Conservation (phyloP, 2,113 vertebrate genomes). For the Ia io region DNA sequence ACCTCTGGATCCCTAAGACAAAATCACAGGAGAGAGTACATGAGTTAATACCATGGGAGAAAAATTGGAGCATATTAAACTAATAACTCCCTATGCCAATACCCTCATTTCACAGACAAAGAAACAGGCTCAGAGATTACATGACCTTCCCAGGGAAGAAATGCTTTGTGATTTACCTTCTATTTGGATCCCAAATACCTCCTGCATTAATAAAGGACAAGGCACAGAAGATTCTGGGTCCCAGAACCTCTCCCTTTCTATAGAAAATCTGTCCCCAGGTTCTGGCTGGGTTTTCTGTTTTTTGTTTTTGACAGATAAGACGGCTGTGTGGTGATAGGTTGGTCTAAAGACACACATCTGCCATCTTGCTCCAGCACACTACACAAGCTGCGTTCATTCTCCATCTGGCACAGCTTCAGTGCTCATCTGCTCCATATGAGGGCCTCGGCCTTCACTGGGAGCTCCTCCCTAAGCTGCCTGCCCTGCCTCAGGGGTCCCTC, state of each 20-base stretch:
- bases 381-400: no score
- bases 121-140: background rate
- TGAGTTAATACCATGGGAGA: background rate
- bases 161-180: background rate
- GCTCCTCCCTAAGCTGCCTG: background rate
- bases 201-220: background rate
- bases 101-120: background rate
- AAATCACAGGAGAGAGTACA: constrained; percentile 40
- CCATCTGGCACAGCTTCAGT: background rate
- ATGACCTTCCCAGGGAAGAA: background rate
- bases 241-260: background rate
- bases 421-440: background rate
- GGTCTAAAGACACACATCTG: background rate
- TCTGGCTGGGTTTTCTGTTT: background rate
- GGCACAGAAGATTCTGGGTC: background rate
- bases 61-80: background rate
- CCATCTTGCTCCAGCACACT: background rate
- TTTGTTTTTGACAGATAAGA: background rate
- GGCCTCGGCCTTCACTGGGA: background rate
- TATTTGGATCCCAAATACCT: background rate
- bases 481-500: background rate
- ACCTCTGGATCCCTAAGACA: constrained; percentile 90
- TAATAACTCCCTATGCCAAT: background rate
- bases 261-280: background rate
- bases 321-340: background rate